These are phyloP conservation scores for Falco biarmicus DNA, from an alignment of 2,797 vertebrate species.

Conservation along the genomic window DNA sequence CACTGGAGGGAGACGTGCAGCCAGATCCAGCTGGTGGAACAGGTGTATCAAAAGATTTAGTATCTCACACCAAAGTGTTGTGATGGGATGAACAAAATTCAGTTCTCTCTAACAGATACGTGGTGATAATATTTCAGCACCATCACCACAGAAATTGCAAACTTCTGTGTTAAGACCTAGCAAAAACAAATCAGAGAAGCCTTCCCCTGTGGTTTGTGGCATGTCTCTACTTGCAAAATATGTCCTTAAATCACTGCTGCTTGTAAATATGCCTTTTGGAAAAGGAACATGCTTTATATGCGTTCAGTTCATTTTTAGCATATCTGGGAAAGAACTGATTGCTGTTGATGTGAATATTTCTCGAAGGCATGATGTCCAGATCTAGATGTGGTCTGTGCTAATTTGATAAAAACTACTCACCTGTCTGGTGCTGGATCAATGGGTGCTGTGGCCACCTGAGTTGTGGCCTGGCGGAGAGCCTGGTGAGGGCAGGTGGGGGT, in stretches of 20 bases:
- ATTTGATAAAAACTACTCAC: neutral
- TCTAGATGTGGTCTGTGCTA: neutral
- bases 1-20: neutral
- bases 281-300: neutral
- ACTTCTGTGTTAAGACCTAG: neutral
- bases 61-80: neutral
- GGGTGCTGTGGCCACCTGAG: accelerated
- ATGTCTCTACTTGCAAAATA: neutral
- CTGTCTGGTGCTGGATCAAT: neutral
- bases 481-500: neutral
- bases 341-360: neutral
- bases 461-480: neutral
- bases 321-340: neutral
- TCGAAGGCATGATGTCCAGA: neutral
- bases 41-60: neutral
- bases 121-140: neutral
- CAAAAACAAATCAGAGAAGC: neutral
- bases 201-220: neutral
- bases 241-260: neutral
- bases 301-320: neutral
- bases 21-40: no score
- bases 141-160: neutral
- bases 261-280: neutral
- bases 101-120: neutral
- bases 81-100: neutral